Conservation (phyloP, 1,140 invertebrate species). For the Lycorma delicatula region DNA sequence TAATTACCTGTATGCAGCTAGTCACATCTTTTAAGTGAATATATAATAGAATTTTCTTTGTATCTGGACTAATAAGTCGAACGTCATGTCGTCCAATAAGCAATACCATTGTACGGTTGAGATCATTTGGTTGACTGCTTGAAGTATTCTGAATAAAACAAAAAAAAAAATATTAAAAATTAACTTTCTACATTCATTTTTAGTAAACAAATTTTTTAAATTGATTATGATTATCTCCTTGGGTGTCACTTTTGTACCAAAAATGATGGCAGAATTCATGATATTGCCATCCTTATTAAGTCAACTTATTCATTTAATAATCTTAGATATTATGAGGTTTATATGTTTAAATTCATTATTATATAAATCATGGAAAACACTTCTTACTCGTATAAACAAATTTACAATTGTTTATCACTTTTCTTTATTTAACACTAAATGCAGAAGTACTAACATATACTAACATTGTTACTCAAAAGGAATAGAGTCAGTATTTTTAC, state of each 20-base stretch:
- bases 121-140: slow-evolving; percentile 39
- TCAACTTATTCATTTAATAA: background rate
- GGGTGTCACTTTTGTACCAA: background rate
- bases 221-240: background rate
- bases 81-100: slow-evolving; percentile 80
- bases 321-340: background rate
- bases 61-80: slow-evolving; percentile 82
- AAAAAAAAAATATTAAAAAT: background rate
- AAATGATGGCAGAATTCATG: background rate
- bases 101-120: slow-evolving; percentile 86
- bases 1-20: slow-evolving; percentile 67
- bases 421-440: no score
- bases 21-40: slow-evolving; percentile 81
- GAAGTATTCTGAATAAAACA: background rate
- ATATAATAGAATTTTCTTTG: slow-evolving; percentile 79
- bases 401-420: no score
- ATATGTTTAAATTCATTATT: no score
- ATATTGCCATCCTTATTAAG: background rate
- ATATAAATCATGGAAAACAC: no score
- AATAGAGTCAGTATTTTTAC: no score
- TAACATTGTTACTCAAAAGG: no score
- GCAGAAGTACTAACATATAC: no score
- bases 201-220: background rate
- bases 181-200: background rate
- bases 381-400: no score